Evolutionary conservation across 2,888 invertebrate species (phyloP).

Genomic region (Sabatieria punctata): DNA sequence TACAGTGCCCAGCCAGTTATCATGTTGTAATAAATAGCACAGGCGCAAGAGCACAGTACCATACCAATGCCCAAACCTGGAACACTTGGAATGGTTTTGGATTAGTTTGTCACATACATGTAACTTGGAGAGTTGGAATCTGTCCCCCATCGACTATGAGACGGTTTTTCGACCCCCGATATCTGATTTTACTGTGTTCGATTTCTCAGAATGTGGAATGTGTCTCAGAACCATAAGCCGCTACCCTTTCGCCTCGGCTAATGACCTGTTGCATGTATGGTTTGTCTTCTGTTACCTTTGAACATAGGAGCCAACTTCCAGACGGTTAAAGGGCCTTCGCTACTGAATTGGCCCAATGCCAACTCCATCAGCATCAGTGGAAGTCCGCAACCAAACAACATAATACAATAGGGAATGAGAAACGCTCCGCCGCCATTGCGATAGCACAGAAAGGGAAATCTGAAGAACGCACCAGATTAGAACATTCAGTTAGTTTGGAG

Average conservation of each 20-base stretch:
- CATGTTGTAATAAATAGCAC: neutral
- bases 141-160: too few species aligned
- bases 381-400: neutral
- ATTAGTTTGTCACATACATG: too few species aligned
- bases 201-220: too few species aligned
- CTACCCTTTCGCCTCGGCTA: too few species aligned
- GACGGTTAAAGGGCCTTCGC: neutral
- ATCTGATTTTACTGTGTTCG: too few species aligned
- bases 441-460: slow-evolving; percentile 40
- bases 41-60: neutral
- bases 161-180: too few species aligned
- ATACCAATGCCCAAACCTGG: neutral
- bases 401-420: neutral
- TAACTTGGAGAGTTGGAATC: too few species aligned
- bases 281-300: too few species aligned
- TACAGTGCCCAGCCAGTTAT: slow-evolving; percentile 1
- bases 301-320: too few species aligned
- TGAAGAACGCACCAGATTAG: neutral
- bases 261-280: too few species aligned
- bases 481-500: neutral
- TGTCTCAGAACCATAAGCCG: too few species aligned
- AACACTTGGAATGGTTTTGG: too few species aligned
- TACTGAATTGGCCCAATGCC: neutral
- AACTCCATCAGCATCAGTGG: slow-evolving; percentile 1
- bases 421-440: slow-evolving; percentile 19